Base-by-base conservation (phyloP, 2,888 invertebrate genomes). In the Fragum whitleyi region DNA sequence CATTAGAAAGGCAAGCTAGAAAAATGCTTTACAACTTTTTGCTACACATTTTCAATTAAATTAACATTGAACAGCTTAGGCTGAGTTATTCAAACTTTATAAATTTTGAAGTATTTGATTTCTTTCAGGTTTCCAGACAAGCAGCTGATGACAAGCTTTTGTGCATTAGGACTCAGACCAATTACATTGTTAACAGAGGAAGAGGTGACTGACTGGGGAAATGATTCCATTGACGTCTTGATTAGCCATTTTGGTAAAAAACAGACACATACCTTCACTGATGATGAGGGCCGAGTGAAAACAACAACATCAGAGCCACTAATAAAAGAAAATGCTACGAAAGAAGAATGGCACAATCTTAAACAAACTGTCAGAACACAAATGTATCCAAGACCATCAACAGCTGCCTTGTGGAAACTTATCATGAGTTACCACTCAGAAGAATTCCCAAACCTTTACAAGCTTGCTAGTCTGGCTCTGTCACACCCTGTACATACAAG, bases 401-500 rank as follows among this genome's bases (percentile, higher is more conserved):
- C 72, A 9, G 39, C 69, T 51, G 72, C 7, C 29, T 29, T 84
- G 47, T 81, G 79, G 81, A 47, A 36, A 9, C 21, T 84, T 11
- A 72, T 81, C 3, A 53, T 36, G 21, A 73, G 67, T 26, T 76
- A 65, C 59, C 77, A 83, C 28, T 19, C 29, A 16, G 75, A 75
- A 21, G 57, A 77, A 23, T 83, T 80, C 32, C 80, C 83, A 47
- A 74, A 80, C 16, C 39, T 83, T 11, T 47, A 67, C 26, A 68
- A 69, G 32, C 69, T 84, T 19, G 74, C 83, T 16, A 26, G 47
- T 23, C 67, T 73, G 7, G 76, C 73, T 1, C 26, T 79, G 32
- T 77, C 74, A 11, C 71, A 76, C 26, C 78, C 82, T 28, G 68
- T 82, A 7, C 82, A 82, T 55, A n/a, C 83, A 71, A 51, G 47